phyloP scores from a whole-genome alignment of 2,797 vertebrate genomes.

The Synanceia verrucosa region DNA sequence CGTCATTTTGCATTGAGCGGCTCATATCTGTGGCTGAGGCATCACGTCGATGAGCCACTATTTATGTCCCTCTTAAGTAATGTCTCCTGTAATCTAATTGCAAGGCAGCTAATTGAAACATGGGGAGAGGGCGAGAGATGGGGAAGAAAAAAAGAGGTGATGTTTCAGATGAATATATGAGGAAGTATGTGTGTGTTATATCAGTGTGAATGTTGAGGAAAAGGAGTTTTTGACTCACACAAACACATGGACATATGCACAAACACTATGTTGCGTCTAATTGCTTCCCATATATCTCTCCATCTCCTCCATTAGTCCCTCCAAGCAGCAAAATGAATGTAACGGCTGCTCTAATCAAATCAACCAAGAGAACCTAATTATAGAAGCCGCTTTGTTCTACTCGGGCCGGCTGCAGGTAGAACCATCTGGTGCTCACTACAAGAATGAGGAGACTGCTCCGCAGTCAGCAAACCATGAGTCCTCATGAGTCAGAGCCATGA shows the following conservation, averaged over 20 bases:
- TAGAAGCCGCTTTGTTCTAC: conserved; percentile 41
- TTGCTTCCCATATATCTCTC: conserved; percentile 65
- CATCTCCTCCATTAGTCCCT: conserved; percentile 75
- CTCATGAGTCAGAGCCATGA: conserved; percentile 39
- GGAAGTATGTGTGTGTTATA: neutral
- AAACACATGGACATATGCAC: neutral
- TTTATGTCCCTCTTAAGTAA: conserved; percentile 81
- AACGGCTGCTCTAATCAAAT: conserved; percentile 74
- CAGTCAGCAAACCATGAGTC: conserved; percentile 26
- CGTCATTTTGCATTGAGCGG: neutral
- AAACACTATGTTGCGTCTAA: conserved; percentile 52
- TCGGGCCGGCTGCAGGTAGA: conserved; percentile 48
- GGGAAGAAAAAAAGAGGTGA: conserved; percentile 7
- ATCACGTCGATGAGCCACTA: conserved; percentile 55
- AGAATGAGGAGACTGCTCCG: conserved; percentile 52
- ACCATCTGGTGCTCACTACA: conserved; percentile 39
- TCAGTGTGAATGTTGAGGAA: neutral
- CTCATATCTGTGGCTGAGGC: conserved; percentile 46
- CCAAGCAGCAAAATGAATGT: conserved; percentile 72
- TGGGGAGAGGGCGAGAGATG: conserved; percentile 16
- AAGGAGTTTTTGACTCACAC: neutral
- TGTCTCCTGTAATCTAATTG: conserved; percentile 79
- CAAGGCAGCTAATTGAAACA: conserved; percentile 72
- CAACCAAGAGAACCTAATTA: conserved; percentile 77
- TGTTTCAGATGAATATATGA: conserved; percentile 12